phyloP scores from a whole-genome alignment of 1,140 invertebrate genomes.

The Drosophila nigromelanica region DNA sequence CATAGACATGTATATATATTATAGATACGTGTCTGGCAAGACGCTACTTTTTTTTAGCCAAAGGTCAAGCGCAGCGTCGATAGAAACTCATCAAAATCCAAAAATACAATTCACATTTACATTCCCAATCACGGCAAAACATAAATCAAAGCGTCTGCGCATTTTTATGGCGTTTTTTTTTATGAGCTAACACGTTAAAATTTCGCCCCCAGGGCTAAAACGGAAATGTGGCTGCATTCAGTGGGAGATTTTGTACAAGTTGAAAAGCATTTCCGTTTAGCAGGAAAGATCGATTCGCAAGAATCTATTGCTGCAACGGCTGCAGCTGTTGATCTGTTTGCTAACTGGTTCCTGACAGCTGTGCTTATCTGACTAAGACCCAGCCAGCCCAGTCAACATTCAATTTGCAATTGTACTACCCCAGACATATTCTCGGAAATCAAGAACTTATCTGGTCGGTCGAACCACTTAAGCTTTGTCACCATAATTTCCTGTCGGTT shows the following conservation, averaged over 20 bases:
- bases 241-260: neutral
- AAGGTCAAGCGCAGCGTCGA: conserved; percentile 65
- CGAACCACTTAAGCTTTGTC: conserved; percentile 50
- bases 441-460: conserved; percentile 14
- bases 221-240: conserved; percentile 20
- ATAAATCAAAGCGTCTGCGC: conserved; percentile 48
- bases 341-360: conserved; percentile 50
- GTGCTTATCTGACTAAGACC: conserved; percentile 23
- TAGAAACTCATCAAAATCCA: conserved; percentile 55
- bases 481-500: conserved; percentile 55
- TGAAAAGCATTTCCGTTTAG: conserved; percentile 72
- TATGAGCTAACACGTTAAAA: conserved; percentile 14
- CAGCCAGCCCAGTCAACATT: conserved; percentile 1
- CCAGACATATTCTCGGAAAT: conserved; percentile 43
- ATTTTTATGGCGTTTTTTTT: conserved; percentile 28
- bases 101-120: conserved; percentile 32
- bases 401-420: conserved; percentile 18
- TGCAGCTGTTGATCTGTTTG: conserved; percentile 21
- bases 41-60: conserved; percentile 66
- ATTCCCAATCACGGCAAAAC: conserved; percentile 15
- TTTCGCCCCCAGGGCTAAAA: conserved; percentile 27
- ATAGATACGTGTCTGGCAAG: conserved; percentile 44
- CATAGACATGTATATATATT: too few relatives aligned
- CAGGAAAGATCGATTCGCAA: conserved; percentile 44
- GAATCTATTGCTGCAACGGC: conserved; percentile 18